Conservation (phyloP, 2,113 vertebrate genomes). For the Mus spicilegus region DNA sequence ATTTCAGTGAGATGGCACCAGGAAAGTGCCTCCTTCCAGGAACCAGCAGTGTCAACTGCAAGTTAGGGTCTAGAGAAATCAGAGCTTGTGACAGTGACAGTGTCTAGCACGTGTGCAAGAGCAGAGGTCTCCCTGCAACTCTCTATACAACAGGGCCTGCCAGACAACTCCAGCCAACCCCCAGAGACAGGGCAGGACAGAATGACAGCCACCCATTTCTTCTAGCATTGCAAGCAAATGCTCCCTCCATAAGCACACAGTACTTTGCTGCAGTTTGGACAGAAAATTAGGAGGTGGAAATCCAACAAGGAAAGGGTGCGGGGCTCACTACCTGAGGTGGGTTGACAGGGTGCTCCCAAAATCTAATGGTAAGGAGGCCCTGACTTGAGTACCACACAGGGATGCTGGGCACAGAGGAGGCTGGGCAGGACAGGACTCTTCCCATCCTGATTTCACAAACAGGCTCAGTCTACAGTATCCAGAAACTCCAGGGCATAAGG, state of each 20-base stretch:
- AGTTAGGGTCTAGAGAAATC: background rate
- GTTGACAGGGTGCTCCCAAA: background rate
- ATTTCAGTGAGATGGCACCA: background rate
- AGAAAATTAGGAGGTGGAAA: background rate
- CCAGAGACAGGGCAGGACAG: background rate
- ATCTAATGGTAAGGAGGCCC: no score
- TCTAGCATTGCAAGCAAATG: background rate
- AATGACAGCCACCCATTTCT: background rate
- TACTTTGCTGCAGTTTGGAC: background rate
- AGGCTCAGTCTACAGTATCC: background rate
- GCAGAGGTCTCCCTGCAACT: background rate
- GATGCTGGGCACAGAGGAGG: background rate
- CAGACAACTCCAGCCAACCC: background rate
- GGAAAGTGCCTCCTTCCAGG: no score
- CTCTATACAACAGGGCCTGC: background rate
- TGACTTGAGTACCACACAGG: no score
- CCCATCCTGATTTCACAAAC: background rate
- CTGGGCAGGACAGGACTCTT: background rate
- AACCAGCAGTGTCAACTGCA: no score
- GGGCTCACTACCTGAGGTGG: background rate
- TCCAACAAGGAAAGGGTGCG: background rate
- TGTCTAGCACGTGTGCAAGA: background rate
- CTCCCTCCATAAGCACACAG: background rate
- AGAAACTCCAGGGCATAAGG: background rate
- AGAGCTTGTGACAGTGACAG: background rate